Evolutionary conservation across 2,888 invertebrate genomes (phyloP).

Genomic region (Sturmia bella): DNA sequence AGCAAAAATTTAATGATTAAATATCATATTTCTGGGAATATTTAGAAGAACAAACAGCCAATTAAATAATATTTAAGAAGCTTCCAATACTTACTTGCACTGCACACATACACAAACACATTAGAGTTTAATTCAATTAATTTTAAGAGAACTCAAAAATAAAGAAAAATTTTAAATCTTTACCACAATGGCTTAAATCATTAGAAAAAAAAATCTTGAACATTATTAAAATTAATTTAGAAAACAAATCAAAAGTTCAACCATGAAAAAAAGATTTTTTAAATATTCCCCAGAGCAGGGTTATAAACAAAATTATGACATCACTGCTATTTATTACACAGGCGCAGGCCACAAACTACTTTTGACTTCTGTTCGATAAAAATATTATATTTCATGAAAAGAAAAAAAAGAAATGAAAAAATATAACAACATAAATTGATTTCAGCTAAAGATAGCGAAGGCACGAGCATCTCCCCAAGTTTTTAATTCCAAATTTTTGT

Average conservation of each 20-base stretch:
- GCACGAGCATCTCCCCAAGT: slow-evolving; percentile 17
- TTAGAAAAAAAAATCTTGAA: slow-evolving; percentile 26
- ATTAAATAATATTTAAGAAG: not conserved
- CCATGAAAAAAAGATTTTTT: not conserved
- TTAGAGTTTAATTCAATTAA: slow-evolving; percentile 58
- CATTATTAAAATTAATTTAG: slow-evolving; percentile 64
- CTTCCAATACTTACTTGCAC: not conserved
- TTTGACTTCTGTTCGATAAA: slow-evolving; percentile 30
- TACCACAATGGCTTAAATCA: slow-evolving; percentile 5
- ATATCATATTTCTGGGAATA: slow-evolving; percentile 53
- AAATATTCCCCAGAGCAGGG: slow-evolving; percentile 39
- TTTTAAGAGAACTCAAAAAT: slow-evolving; percentile 56
- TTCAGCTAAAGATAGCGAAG: slow-evolving; percentile 10
- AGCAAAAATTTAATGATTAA: not conserved
- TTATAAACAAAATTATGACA: slow-evolving; percentile 48
- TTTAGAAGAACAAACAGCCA: slow-evolving; percentile 6
- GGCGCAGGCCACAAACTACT: not conserved
- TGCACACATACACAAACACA: not conserved
- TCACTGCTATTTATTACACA: slow-evolving; percentile 18
- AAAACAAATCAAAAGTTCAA: slow-evolving; percentile 54
- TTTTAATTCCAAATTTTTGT: not conserved
- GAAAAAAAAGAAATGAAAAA: not conserved
- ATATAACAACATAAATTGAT: slow-evolving; percentile 16
- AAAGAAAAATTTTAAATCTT: slow-evolving; percentile 27
- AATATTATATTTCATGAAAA: slow-evolving; percentile 30